Conservation (phyloP, 2,888 invertebrate genomes). For the Dolichopus griseipennis region DNA sequence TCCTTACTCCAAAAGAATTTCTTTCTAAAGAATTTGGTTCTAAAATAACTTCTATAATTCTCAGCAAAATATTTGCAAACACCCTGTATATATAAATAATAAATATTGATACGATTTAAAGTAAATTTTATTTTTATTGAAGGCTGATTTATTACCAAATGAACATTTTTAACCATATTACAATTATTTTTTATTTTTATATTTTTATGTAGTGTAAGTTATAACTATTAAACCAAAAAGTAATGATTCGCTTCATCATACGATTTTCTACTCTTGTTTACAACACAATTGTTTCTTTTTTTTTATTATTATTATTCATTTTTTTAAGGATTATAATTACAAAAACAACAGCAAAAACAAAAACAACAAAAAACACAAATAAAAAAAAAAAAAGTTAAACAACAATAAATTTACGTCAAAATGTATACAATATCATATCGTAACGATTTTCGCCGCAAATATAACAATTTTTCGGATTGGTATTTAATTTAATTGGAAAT, state of each 20-base stretch:
- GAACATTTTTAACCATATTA: background rate
- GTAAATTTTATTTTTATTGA: background rate
- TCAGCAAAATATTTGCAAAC: too few species aligned
- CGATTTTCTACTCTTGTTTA: background rate
- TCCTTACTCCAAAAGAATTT: too few species aligned
- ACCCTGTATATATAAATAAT: too few species aligned
- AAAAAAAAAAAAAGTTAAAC: background rate
- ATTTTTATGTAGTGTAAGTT: background rate
- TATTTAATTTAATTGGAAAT: conserved; percentile 6
- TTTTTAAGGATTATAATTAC: too few species aligned
- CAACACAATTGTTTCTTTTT: background rate
- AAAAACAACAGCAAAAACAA: too few species aligned
- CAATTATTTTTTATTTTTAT: background rate
- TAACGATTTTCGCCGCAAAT: background rate
- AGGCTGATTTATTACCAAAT: background rate
- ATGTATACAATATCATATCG: background rate
- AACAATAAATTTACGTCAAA: background rate
- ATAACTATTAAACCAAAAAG: background rate
- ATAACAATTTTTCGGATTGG: background rate
- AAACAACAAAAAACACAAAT: too few species aligned
- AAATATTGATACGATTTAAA: too few species aligned
- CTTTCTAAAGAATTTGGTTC: too few species aligned
- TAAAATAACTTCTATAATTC: too few species aligned
- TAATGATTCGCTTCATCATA: conserved; percentile 2
- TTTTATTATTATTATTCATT: background rate